phyloP scores from a whole-genome alignment of 2,888 invertebrate genomes.

The Orchesella flavescens region DNA sequence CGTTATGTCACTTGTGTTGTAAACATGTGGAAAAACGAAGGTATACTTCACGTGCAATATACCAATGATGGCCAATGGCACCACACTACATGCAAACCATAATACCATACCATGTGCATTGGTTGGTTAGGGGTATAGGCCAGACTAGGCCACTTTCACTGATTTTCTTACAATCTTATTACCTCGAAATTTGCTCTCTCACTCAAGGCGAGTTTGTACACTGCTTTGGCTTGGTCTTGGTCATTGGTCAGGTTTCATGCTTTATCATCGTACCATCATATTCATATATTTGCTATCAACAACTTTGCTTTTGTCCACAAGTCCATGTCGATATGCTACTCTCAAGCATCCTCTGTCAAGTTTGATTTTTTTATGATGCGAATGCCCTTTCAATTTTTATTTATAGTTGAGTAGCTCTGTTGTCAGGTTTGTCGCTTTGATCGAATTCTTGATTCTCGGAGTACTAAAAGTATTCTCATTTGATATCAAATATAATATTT shows the following conservation, averaged over 20 bases:
- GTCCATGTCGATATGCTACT: not conserved
- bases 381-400: not conserved
- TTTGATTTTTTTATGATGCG: slow-evolving; percentile 8
- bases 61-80: not conserved
- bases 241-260: not conserved
- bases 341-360: not conserved
- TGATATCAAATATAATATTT: too few species aligned
- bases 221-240: not conserved
- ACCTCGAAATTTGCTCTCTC: not conserved
- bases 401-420: not conserved
- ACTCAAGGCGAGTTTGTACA: not conserved
- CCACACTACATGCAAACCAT: not conserved
- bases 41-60: not conserved
- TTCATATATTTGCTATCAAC: too few species aligned
- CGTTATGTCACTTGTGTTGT: slow-evolving; percentile 41
- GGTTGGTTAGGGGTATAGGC: slow-evolving; percentile 12
- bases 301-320: too few species aligned
- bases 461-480: too few species aligned
- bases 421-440: not conserved
- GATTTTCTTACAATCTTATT: slow-evolving; percentile 14
- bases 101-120: not conserved
- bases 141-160: slow-evolving; percentile 57
- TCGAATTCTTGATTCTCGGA: not conserved
- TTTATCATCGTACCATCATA: too few species aligned
- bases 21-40: slow-evolving; percentile 20